Evolutionary conservation across 1,140 invertebrate genomes (phyloP).

Genomic region (Teleopsis dalmanni): DNA sequence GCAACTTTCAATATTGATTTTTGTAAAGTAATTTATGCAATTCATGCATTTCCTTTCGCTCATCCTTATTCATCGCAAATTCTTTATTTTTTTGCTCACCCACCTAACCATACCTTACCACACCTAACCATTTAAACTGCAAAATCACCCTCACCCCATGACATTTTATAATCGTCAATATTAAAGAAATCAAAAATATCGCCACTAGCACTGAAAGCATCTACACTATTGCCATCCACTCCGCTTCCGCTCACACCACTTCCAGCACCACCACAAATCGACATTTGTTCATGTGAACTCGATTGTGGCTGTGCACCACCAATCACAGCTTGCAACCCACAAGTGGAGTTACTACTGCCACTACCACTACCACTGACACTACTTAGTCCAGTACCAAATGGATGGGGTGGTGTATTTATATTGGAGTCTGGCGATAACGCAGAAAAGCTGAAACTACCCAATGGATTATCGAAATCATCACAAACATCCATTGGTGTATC

Average conservation of each 20-base stretch:
- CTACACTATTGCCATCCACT: slow-evolving; percentile 12
- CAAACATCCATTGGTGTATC: slow-evolving; percentile 41
- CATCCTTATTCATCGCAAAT: too few relatives aligned
- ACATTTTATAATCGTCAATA: slow-evolving; percentile 44
- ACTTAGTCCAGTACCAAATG: slow-evolving; percentile 19
- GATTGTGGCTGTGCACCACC: neutral
- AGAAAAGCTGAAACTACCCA: slow-evolving; percentile 30
- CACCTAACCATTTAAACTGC: slow-evolving; percentile 38
- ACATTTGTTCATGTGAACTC: slow-evolving; percentile 12
- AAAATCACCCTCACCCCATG: slow-evolving; percentile 39
- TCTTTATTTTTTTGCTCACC: neutral
- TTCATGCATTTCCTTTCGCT: too few relatives aligned
- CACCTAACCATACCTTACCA: too few relatives aligned
- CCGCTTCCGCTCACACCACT: slow-evolving; percentile 1
- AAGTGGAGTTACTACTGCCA: slow-evolving; percentile 5
- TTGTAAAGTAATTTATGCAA: too few relatives aligned
- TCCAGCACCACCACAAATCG: slow-evolving; percentile 13
- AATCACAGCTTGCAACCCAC: slow-evolving; percentile 10
- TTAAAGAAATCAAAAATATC: slow-evolving; percentile 43
- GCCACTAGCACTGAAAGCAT: slow-evolving; percentile 30
- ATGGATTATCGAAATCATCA: slow-evolving; percentile 41
- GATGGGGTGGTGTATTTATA: slow-evolving; percentile 21
- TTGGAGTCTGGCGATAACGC: slow-evolving; percentile 16
- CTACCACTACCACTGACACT: slow-evolving; percentile 1
- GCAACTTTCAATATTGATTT: too few relatives aligned